phyloP scores from a whole-genome alignment of 1,140 invertebrate species.

The Saccostrea glomerata region DNA sequence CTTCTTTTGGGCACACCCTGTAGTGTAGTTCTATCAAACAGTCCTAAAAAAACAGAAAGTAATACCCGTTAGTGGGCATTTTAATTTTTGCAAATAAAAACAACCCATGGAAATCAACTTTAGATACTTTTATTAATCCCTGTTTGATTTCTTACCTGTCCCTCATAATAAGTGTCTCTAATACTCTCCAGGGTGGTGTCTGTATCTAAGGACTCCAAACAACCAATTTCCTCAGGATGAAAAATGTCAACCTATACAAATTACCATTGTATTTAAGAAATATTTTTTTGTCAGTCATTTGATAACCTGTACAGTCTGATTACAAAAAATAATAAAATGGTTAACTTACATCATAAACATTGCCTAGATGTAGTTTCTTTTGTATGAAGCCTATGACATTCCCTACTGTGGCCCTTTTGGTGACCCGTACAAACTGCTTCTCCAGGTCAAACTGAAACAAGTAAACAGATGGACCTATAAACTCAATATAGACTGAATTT shows the following conservation, averaged over 20 bases:
- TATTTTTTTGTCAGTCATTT: too few species aligned
- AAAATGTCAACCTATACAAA: constrained; percentile 26
- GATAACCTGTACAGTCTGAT: not conserved
- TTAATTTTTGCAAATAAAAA: too few species aligned
- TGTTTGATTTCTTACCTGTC: constrained; percentile 12
- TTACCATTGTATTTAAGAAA: not conserved
- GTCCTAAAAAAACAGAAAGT: constrained; percentile 34
- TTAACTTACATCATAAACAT: constrained; percentile 59
- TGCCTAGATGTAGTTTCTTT: constrained; percentile 61
- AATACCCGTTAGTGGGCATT: too few species aligned
- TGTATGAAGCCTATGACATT: constrained; percentile 61
- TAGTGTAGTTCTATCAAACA: constrained; percentile 47
- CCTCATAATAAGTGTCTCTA: constrained; percentile 38
- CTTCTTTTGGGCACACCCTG: constrained; percentile 45
- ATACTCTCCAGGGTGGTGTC: constrained; percentile 28
- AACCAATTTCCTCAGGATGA: constrained; percentile 16
- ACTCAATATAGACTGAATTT: too few species aligned
- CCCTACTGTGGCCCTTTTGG: constrained; percentile 62
- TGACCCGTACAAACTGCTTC: constrained; percentile 65
- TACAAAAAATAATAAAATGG: not conserved
- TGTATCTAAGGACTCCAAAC: not conserved
- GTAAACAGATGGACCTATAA: too few species aligned
- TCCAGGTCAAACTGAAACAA: constrained; percentile 60
- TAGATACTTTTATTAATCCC: too few species aligned
- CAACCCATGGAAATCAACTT: too few species aligned